phyloP scores from a whole-genome alignment of 2,888 invertebrate genomes.

The Calephelis perditalis region DNA sequence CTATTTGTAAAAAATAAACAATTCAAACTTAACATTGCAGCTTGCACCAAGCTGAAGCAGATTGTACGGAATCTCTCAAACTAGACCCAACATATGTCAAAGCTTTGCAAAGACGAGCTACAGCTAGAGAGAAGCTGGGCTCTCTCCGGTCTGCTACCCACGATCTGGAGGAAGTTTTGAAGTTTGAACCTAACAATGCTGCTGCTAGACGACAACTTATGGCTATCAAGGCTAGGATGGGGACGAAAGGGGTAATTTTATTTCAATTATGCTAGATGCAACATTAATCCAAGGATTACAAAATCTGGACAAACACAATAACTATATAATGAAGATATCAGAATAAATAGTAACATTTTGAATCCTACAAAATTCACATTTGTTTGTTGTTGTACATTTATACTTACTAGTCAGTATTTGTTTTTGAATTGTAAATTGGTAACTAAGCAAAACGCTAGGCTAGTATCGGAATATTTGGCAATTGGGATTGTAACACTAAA shows the following conservation, averaged over 20 bases:
- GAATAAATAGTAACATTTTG: too few species aligned
- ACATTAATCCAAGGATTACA: too few species aligned
- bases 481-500: too few species aligned
- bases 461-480: too few species aligned
- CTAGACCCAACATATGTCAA: slow-evolving; percentile 90
- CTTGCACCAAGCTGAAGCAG: slow-evolving; percentile 84
- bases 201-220: slow-evolving; percentile 81
- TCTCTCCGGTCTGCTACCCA: slow-evolving; percentile 83
- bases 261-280: neutral
- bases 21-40: slow-evolving; percentile 48
- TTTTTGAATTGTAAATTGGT: too few species aligned
- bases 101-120: slow-evolving; percentile 89
- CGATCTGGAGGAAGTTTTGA: slow-evolving; percentile 84
- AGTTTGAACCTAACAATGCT: slow-evolving; percentile 87
- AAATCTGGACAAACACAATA: too few species aligned
- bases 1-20: neutral
- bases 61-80: slow-evolving; percentile 88
- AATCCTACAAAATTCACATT: too few species aligned
- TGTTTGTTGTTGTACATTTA: too few species aligned
- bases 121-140: slow-evolving; percentile 84
- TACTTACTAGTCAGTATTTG: too few species aligned
- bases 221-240: slow-evolving; percentile 73
- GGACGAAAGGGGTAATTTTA: slow-evolving; percentile 65
- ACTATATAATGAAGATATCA: too few species aligned
- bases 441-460: too few species aligned